phyloP scores from a whole-genome alignment of 2,888 invertebrate species.

The Acanthosepion esculentum region DNA sequence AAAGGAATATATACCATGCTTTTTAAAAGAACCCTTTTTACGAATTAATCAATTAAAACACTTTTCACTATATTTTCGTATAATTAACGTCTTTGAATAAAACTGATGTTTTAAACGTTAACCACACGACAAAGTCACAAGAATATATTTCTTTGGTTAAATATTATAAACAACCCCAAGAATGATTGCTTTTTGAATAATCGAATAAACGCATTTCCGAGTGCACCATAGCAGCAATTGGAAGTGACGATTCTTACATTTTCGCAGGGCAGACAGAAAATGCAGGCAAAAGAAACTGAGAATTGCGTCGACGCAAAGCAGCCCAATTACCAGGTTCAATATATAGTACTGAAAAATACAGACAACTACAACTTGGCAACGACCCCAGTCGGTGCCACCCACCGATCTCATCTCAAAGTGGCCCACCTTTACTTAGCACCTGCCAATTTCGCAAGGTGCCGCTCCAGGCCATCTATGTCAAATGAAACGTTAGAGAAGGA shows the following conservation, averaged over 20 bases:
- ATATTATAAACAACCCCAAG: no score
- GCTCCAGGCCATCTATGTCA: background rate
- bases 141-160: no score
- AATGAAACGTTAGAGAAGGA: background rate
- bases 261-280: background rate
- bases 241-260: background rate
- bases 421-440: conserved; percentile 38
- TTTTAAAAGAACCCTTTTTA: no score
- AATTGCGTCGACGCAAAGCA: background rate
- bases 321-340: background rate
- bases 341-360: background rate
- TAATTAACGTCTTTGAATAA: no score
- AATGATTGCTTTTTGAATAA: no score
- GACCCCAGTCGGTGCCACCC: background rate
- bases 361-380: background rate
- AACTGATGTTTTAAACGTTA: no score
- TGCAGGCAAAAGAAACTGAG: background rate
- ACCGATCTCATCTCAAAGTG: background rate
- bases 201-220: no score
- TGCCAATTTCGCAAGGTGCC: background rate
- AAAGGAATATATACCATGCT: no score
- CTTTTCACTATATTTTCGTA: no score
- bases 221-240: no score
- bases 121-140: no score
- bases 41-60: no score